These are phyloP conservation scores for Hyla sarda DNA, from an alignment of 2,113 vertebrate species.

Conservation along the genomic window DNA sequence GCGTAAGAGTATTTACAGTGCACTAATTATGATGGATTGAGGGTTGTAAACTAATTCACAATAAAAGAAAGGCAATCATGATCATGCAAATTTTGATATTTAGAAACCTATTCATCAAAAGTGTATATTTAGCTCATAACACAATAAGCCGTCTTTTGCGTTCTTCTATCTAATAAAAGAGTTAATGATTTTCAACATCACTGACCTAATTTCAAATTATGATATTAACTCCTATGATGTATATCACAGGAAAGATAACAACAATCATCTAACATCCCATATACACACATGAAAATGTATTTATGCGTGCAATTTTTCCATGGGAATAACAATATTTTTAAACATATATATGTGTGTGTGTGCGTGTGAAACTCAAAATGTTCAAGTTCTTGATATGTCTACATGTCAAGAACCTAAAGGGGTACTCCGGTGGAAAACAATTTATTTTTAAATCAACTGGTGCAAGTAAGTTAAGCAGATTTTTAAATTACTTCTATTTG, in stretches of 20 bases:
- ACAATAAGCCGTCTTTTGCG: neutral
- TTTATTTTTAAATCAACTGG: too few species aligned
- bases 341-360: too few species aligned
- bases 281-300: too few species aligned
- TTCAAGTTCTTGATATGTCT: too few species aligned
- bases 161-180: neutral
- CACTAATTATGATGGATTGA: neutral
- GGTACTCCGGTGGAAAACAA: too few species aligned
- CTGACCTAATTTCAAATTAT: neutral
- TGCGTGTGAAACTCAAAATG: too few species aligned
- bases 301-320: too few species aligned
- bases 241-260: neutral
- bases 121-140: neutral
- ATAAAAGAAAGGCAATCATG: neutral
- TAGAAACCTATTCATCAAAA: neutral
- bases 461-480: too few species aligned
- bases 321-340: too few species aligned
- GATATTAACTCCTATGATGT: neutral
- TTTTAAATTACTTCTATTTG: too few species aligned
- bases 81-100: slow-evolving; percentile 31
- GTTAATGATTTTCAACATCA: neutral
- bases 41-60: neutral
- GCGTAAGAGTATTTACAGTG: neutral
- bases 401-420: too few species aligned
- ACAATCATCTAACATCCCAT: neutral